Percentiles rank a stretch among this genome's conserved stretches.
phyloP scores from a whole-genome alignment of 2,113 vertebrate species.

The Illadopsis cleaveri region DNA sequence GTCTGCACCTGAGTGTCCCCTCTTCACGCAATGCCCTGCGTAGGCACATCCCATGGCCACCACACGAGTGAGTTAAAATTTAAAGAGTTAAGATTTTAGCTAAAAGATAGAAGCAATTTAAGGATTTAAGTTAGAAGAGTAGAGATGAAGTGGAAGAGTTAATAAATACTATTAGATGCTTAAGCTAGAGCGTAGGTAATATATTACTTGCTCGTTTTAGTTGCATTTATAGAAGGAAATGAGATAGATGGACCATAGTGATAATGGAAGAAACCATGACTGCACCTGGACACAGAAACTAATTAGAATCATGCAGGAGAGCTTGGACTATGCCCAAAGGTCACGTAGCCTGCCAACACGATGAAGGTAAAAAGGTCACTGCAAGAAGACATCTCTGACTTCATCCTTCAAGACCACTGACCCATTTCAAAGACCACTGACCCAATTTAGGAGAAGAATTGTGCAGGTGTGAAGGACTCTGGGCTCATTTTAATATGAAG shows the following conservation, averaged over 20 bases:
- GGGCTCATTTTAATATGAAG: not conserved
- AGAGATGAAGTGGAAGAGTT: not conserved
- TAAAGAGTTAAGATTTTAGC: not conserved
- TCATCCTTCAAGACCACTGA: not conserved
- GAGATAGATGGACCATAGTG: not conserved
- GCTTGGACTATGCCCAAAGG: not conserved
- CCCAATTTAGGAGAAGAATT: not conserved
- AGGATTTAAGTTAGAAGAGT: not conserved
- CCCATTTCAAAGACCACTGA: not conserved
- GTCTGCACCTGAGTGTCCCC: fast-evolving
- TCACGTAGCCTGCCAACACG: not conserved
- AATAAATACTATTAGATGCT: not conserved
- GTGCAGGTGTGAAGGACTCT: not conserved
- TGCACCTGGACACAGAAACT: not conserved
- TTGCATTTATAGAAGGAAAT: not conserved
- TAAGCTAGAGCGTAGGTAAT: not conserved
- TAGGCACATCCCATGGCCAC: not conserved
- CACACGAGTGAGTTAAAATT: not conserved
- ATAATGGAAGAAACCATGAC: not conserved
- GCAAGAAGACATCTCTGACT: not conserved
- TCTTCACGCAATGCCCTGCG: not conserved
- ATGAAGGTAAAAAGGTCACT: not conserved
- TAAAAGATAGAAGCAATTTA: not conserved
- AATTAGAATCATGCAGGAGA: not conserved
- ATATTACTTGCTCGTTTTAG: not conserved